Evolutionary conservation across 2,113 vertebrate species (phyloP).

Genomic region (Oreochromis niloticus): DNA sequence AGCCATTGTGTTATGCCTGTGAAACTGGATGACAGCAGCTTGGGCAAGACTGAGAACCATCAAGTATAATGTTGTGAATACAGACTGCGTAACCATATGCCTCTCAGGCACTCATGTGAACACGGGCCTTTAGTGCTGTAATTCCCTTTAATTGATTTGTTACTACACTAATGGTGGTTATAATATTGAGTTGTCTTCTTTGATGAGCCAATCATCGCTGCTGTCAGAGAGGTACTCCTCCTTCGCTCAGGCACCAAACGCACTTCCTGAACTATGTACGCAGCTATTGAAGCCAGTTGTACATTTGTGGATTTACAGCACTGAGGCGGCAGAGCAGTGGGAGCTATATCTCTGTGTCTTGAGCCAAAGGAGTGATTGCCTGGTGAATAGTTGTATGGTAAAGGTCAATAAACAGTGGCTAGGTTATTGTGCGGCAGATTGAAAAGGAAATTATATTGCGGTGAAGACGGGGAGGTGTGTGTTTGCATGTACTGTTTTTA

Average conservation of each 20-base stretch:
- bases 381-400: conserved; percentile 13
- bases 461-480: not conserved
- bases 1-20: not conserved
- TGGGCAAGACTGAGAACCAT: not conserved
- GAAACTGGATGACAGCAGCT: not conserved
- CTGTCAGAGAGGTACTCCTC: not conserved
- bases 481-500: not conserved
- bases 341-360: not conserved
- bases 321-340: not conserved
- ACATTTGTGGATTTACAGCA: conserved; percentile 1
- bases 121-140: not conserved
- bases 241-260: not conserved
- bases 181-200: conserved; percentile 26
- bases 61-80: not conserved
- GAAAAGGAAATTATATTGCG: conserved; percentile 61
- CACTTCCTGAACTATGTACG: not conserved
- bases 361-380: conserved; percentile 19
- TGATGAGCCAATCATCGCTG: conserved; percentile 33
- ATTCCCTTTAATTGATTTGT: conserved; percentile 47
- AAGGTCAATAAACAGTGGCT: conserved; percentile 60
- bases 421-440: conserved; percentile 50
- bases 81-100: not conserved
- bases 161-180: conserved; percentile 14
- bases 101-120: not conserved
- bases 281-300: not conserved